phyloP scores from a whole-genome alignment of 2,888 invertebrate genomes.

The Ichneumoninae sp. region DNA sequence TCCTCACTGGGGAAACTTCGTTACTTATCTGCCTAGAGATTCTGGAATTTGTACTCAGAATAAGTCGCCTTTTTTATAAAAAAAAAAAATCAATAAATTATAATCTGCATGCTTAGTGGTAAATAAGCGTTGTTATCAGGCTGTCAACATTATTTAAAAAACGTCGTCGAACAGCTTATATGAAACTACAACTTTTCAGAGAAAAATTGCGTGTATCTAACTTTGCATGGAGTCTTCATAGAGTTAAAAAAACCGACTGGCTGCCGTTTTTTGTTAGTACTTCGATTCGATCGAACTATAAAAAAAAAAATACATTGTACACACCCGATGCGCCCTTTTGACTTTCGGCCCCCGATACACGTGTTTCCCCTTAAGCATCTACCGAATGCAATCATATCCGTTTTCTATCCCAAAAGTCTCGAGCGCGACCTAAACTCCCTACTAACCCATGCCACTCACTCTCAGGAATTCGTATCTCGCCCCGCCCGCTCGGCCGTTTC shows the following conservation, averaged over 20 bases:
- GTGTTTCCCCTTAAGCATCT: not conserved
- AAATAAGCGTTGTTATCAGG: no score
- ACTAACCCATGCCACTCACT: constrained; percentile 56
- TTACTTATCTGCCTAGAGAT: no score
- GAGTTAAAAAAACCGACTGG: no score
- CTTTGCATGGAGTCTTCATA: no score
- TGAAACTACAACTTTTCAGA: no score
- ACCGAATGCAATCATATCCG: not conserved
- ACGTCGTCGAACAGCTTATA: no score
- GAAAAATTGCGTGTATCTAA: no score
- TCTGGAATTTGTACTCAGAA: no score
- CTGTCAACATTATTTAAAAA: no score
- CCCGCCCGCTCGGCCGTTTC: constrained; percentile 56
- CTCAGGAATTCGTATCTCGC: constrained; percentile 62
- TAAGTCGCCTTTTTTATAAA: no score
- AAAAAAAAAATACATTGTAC: not conserved
- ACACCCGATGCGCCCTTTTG: not conserved
- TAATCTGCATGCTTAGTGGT: no score
- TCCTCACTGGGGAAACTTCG: not conserved
- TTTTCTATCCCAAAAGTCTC: constrained; percentile 31
- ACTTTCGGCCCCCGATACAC: not conserved
- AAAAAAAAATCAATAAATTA: no score
- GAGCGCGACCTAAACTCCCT: constrained; percentile 35
- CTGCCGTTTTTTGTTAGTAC: not conserved
- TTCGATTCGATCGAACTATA: not conserved